Evolutionary conservation across 1,140 invertebrate genomes (phyloP).

Genomic region (Zaprionus ornatus): DNA sequence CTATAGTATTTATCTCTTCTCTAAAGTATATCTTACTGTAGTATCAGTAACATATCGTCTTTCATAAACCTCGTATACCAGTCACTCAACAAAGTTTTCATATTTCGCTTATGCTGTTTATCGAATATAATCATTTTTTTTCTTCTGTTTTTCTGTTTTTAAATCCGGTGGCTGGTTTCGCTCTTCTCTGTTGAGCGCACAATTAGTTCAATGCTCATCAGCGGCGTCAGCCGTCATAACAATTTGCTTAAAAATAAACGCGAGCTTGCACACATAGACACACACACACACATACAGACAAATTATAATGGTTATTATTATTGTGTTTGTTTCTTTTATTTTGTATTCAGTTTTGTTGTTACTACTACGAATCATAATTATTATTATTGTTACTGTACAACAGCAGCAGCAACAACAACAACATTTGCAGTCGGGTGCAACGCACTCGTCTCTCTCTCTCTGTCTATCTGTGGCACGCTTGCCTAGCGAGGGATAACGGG

Average conservation of each 20-base stretch:
- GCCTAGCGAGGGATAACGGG: conserved; percentile 61
- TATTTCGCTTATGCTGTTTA: background rate
- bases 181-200: conserved; percentile 66
- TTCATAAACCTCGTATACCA: background rate
- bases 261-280: conserved; percentile 6
- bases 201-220: conserved; percentile 77
- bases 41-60: too few relatives aligned
- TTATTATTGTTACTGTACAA: conserved; percentile 19
- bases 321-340: conserved; percentile 27
- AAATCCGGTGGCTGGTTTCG: conserved; percentile 39
- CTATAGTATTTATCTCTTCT: too few relatives aligned
- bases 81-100: background rate
- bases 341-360: conserved; percentile 3
- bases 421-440: conserved; percentile 35
- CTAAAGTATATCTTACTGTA: background rate
- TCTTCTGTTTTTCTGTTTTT: background rate
- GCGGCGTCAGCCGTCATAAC: conserved; percentile 56
- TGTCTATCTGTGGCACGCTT: conserved; percentile 58
- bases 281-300: conserved; percentile 1
- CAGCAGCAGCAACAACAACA: conserved; percentile 18
- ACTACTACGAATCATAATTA: conserved; percentile 26
- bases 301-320: conserved; percentile 41
- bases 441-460: conserved; percentile 22
- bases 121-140: conserved; percentile 6
- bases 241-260: conserved; percentile 60